phyloP scores from a whole-genome alignment of 64 coral and sea anemone species.

The Pocillopora damicornis region DNA sequence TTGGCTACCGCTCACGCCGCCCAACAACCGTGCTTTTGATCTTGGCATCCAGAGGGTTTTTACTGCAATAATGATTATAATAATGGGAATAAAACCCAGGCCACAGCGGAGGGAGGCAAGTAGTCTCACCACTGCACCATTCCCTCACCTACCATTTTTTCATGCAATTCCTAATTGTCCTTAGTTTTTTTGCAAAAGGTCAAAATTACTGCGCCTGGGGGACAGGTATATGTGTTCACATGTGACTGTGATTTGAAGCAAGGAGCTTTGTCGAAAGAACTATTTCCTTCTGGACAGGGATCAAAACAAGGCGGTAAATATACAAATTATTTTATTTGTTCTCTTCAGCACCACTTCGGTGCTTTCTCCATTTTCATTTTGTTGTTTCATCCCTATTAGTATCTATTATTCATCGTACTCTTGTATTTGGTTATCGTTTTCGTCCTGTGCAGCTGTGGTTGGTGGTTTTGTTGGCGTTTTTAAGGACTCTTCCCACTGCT shows the following conservation, averaged over 20 bases:
- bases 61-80: too few relatives aligned
- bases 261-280: not conserved
- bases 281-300: not conserved
- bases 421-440: not conserved
- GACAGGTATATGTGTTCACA: not conserved
- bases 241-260: slow-evolving; percentile 6
- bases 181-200: not conserved
- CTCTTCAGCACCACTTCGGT: not conserved
- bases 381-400: not conserved
- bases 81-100: too few relatives aligned
- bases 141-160: too few relatives aligned
- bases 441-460: not conserved
- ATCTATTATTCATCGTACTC: not conserved
- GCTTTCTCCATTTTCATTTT: too few relatives aligned
- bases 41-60: too few relatives aligned
- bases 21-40: too few relatives aligned
- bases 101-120: too few relatives aligned
- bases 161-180: too few relatives aligned
- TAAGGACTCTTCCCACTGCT: slow-evolving; percentile 6
- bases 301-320: not conserved
- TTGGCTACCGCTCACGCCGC: too few relatives aligned
- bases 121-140: too few relatives aligned
- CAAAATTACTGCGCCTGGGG: not conserved
- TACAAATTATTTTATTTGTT: not conserved
- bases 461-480: not conserved